A percentile compares a stretch with the other conserved stretches of the same genome.
Evolutionary conservation across 2,888 invertebrate species (phyloP).

Genomic region (Drosophila stalkeri): DNA sequence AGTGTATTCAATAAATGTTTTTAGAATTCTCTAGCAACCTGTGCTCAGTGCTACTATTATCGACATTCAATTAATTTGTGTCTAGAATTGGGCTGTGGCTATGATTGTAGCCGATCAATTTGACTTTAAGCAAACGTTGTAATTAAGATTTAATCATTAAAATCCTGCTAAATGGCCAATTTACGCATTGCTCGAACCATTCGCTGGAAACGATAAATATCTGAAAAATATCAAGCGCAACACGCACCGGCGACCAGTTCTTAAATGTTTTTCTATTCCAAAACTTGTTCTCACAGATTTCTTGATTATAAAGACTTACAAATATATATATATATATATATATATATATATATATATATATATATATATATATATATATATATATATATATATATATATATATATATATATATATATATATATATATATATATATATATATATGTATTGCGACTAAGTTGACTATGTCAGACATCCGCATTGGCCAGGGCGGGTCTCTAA

Average conservation of each 20-base stretch:
- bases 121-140: conserved; percentile 14
- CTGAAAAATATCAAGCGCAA: conserved; percentile 11
- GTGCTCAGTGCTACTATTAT: background rate
- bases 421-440: conserved; percentile 13
- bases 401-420: conserved; percentile 2
- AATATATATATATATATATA: conserved; percentile 10
- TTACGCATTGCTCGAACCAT: conserved; percentile 43
- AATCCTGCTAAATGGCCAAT: conserved; percentile 45
- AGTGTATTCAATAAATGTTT: background rate
- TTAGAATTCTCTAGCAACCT: background rate
- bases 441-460: conserved; percentile 14
- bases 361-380: conserved; percentile 2
- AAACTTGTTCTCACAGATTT: conserved; percentile 57
- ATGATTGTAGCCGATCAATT: background rate
- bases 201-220: conserved; percentile 12
- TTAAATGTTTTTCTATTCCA: conserved; percentile 48
- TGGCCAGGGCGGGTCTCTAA: conserved; percentile 47
- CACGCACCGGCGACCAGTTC: conserved; percentile 45
- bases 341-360: too few relatives aligned
- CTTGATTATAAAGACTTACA: conserved; percentile 1
- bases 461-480: conserved; percentile 56
- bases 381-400: conserved; percentile 13
- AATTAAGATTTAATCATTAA: conserved; percentile 59
- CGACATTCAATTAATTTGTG: background rate
- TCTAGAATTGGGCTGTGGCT: background rate